Base-by-base conservation (phyloP, 2,113 vertebrate genomes). In the Delphinapterus leucas region DNA sequence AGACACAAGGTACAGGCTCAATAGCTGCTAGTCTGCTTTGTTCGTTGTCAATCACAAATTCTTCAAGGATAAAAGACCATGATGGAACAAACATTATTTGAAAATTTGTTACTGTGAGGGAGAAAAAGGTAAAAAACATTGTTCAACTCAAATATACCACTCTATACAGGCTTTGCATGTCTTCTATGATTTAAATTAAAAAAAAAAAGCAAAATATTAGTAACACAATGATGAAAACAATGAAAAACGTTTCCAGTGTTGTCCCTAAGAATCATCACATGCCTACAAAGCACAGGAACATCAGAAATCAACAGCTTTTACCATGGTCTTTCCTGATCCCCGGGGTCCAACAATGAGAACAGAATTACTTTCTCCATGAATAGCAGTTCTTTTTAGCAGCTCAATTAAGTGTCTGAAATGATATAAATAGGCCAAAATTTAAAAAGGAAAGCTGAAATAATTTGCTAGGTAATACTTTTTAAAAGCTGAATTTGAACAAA, bases 351-450 rank as follows among this genome's bases (percentile, higher is more conserved):
- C 98, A 53, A 99, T 98, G 13, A 99, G 99, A 70, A 99, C 99
- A 0, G 99, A 99, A 85, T 99, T 99, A 84, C 99, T 99, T 98
- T 99, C 99, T 89, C 99, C 99, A 6, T 99, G 98, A 96, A 99
- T 36, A 14, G 98, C 98, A 11, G 99, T 99, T 90, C 99, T 98
- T 96, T 97, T 99, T 96, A 99, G 98, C 97, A 99, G 98, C 94
- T 99, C 99, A 98, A 99, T 97, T 94, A 99, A 98, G 93, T 99
- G 99, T 74, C 99, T 99, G 98, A 47, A 98, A 97, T 31, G 94
- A 33, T 31, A 98, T 61, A 65, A 97, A 90, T 12, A 95, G 31
- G 36, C 8, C 33, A 84, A 95, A 41, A 81, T 83, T 79, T 93
- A 20, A 77, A 94, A 85, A 76, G 49, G 25, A 55, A 90, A 85